Conservation (phyloP, 2,797 vertebrate species). For the Sebastes diploproa region DNA sequence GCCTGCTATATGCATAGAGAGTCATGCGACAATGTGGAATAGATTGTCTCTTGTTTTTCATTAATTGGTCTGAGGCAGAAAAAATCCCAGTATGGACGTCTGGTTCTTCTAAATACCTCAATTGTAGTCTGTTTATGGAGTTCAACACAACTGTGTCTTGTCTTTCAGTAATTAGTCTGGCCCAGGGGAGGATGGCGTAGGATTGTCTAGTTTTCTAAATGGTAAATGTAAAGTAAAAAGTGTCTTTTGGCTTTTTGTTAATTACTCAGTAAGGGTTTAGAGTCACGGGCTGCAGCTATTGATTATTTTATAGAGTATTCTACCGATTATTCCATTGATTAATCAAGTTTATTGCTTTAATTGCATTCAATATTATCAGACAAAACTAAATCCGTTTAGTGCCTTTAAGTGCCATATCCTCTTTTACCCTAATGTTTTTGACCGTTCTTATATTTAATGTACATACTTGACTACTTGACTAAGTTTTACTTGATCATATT, state of each 20-base stretch:
- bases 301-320: not conserved
- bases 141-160: constrained; percentile 14
- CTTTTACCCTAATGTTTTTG: too few species aligned
- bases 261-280: not conserved
- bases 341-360: too few species aligned
- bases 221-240: constrained; percentile 10
- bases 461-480: too few species aligned
- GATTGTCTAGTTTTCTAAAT: constrained; percentile 21
- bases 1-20: constrained; percentile 8
- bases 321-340: too few species aligned
- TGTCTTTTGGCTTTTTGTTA: constrained; percentile 7
- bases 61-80: constrained; percentile 51
- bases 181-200: not conserved
- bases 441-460: too few species aligned
- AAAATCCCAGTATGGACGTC: constrained; percentile 19
- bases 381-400: not conserved
- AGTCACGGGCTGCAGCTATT: not conserved
- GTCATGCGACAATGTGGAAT: constrained; percentile 24
- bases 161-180: constrained; percentile 49
- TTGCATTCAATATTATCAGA: too few species aligned
- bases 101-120: constrained; percentile 39
- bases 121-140: constrained; percentile 21
- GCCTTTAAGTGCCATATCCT: too few species aligned
- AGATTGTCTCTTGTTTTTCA: constrained; percentile 53
- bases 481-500: too few species aligned